A percentile compares a stretch with the other conserved stretches of the same genome.
These are phyloP conservation scores for Drosophila pseudoobscura DNA, from an alignment of 1,140 invertebrate species.

Conservation along the genomic window DNA sequence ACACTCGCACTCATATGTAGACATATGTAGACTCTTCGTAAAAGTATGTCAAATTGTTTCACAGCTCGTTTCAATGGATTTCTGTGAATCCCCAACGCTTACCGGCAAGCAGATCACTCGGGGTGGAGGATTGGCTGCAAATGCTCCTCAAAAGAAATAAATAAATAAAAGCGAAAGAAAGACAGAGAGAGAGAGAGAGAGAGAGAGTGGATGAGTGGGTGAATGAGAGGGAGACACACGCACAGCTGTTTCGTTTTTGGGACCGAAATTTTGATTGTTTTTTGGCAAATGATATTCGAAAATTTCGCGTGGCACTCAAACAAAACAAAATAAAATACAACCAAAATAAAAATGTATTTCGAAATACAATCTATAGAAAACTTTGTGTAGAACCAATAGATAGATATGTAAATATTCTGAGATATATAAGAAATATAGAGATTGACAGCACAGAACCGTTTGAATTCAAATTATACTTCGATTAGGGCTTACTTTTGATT, in stretches of 20 bases:
- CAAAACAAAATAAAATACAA: conserved; percentile 18
- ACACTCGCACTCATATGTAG: conserved; percentile 1
- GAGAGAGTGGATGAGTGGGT: neutral
- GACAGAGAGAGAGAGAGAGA: conserved; percentile 18
- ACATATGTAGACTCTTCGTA: too few relatives aligned
- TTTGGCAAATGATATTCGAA: conserved; percentile 37
- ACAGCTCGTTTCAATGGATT: conserved; percentile 19
- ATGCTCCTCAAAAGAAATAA: conserved; percentile 16
- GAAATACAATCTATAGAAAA: conserved; percentile 18
- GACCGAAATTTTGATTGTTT: conserved; percentile 18
- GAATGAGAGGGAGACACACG: conserved; percentile 18
- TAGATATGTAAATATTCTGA: conserved; percentile 1
- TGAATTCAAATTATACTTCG: too few relatives aligned
- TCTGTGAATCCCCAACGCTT: conserved; percentile 12
- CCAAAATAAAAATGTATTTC: conserved; percentile 5
- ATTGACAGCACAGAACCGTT: too few relatives aligned
- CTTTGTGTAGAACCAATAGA: conserved; percentile 17
- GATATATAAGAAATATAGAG: too few relatives aligned
- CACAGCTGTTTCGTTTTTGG: conserved; percentile 42
- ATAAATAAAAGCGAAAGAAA: conserved; percentile 15
- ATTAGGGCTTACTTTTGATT: conserved; percentile 10
- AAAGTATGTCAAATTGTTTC: conserved; percentile 19
- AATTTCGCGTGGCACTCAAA: conserved; percentile 43
- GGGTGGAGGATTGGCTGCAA: too few relatives aligned
- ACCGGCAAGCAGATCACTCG: conserved; percentile 35